Evolutionary conservation across 2,888 invertebrate genomes (phyloP), one percentile per base, ranked within the genome.

Genomic region (Cerceris ruficornis): DNA sequence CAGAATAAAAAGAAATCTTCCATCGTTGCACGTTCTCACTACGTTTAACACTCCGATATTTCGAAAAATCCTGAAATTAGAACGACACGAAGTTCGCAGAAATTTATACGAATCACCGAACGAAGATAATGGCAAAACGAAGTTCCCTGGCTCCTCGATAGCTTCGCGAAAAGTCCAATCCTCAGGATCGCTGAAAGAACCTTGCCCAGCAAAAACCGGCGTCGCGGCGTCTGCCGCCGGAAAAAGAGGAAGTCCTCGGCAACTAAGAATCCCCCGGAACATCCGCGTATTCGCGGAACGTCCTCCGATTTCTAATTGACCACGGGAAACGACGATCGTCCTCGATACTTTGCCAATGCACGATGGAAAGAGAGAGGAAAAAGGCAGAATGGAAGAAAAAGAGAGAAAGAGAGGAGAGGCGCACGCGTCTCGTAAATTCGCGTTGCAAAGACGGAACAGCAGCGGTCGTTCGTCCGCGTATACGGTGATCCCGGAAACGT

Each of bases 241-340:
- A 28, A 28, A 28, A 28, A 28, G 28, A 28, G 28, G 9, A 13
- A 46, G 5, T 46, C 8, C 46, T 46, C 2, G 5, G 2, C 13
- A 13, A 46, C 46, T 46, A 46, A 13, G 13, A 46, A 13, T 46
- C 46, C 5, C 13, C 46, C 46, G 9, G n/a, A 49, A 42, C 28
- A 49, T 28, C 28, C 43, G 46, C 49, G 41, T 17, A n/a, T 74
- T 75, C 68, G 68, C 60, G 71, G 71, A 82, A 41, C 72, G 69
- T n/a, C 69, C 70, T 50, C 54, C 64, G 87, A 88, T 86, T 83
- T 88, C 87, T 82, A 83, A 85, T 81, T 81, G 81, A 61, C 62
- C 66, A 28, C 74, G 69, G 74, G 81, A 77, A 77, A 80, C 77
- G 71, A 79, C 62, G 28, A 28, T 46, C 73, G 60, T 74, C 84